phyloP scores from a whole-genome alignment of 2,113 vertebrate species.

The Trogon surrucura region DNA sequence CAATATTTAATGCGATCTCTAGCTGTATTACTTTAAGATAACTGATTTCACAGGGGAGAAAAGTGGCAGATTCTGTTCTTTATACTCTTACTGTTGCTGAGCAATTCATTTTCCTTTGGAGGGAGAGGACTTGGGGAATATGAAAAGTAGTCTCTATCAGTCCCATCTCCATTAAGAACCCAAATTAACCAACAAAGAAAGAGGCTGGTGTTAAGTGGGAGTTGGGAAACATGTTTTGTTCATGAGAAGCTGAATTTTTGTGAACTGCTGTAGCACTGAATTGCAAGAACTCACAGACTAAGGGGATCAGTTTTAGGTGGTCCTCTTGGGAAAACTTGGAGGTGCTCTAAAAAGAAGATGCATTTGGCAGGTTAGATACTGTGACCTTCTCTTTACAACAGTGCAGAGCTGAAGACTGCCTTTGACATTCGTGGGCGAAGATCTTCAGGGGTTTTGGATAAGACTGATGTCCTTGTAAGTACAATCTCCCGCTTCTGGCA shows the following conservation, averaged over 20 bases:
- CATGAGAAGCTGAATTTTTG: background rate
- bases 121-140: background rate
- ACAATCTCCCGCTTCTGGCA: background rate
- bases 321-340: background rate
- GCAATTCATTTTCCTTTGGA: background rate
- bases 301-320: background rate
- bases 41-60: background rate
- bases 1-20: background rate
- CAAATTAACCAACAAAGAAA: background rate
- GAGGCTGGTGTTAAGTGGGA: background rate
- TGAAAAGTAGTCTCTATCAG: background rate
- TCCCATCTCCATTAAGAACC: background rate
- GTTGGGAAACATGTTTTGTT: background rate
- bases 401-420: background rate
- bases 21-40: background rate
- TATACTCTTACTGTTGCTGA: background rate
- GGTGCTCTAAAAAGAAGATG: background rate
- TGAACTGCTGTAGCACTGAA: background rate
- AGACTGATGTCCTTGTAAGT: background rate
- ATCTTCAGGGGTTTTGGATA: constrained; percentile 12
- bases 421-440: background rate
- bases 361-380: background rate
- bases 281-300: background rate
- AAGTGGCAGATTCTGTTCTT: background rate
- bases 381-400: background rate